These are phyloP conservation scores for Strigops habroptila DNA, from an alignment of 2,113 vertebrate species.

Conservation along the genomic window DNA sequence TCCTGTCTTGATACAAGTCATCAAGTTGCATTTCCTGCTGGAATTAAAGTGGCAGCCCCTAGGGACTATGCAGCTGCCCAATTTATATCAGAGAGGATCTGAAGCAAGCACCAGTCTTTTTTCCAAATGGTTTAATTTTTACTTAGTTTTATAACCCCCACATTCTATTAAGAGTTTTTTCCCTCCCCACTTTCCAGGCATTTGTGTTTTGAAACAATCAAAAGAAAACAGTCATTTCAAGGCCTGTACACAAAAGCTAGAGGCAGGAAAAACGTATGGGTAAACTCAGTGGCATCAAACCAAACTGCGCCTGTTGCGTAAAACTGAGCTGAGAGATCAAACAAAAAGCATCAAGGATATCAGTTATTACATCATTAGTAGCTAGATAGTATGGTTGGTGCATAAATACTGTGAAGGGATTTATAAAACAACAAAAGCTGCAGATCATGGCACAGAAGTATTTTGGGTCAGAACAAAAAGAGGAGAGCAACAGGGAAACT, in stretches of 20 bases:
- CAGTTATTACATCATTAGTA: not conserved
- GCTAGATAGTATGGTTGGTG: not conserved
- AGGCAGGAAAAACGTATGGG: not conserved
- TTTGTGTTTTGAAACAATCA: not conserved
- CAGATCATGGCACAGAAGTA: not conserved
- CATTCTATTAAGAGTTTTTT: not conserved
- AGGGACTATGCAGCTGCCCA: slow-evolving; percentile 58
- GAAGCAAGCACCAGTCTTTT: not conserved
- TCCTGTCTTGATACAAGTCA: slow-evolving; percentile 69
- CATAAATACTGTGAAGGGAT: not conserved
- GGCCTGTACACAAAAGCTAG: not conserved
- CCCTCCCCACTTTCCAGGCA: not conserved
- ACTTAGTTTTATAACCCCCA: not conserved
- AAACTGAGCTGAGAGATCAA: not conserved
- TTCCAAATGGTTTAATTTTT: not conserved
- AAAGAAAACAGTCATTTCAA: not conserved
- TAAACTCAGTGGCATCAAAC: not conserved
- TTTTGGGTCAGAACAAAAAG: not conserved
- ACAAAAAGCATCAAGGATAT: not conserved
- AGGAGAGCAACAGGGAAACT: not conserved
- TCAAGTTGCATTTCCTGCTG: slow-evolving; percentile 65
- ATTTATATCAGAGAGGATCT: slow-evolving; percentile 31
- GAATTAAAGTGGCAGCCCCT: slow-evolving; percentile 62
- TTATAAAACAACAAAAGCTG: not conserved
- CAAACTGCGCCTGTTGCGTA: not conserved